Evolutionary conservation across 2,888 invertebrate species (phyloP), one percentile per base, ranked within the genome.

Genomic region (Lasioglossum leucozonium): DNA sequence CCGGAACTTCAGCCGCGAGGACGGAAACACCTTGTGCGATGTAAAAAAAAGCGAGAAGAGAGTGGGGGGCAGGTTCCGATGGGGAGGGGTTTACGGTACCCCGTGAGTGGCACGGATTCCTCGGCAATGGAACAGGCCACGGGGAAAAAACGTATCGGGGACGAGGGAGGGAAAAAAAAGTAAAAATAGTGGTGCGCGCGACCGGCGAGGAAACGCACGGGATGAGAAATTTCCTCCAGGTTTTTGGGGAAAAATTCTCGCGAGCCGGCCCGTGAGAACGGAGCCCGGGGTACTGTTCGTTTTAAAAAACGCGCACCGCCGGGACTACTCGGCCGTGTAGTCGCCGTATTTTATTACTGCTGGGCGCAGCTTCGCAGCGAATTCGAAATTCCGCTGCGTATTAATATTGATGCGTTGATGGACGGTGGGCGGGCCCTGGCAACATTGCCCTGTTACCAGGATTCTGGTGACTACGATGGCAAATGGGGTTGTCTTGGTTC

Each of bases 61-160:
- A 55, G 72, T n/a, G 83, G 34, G 79, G 71, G 77, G 72, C 72
- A 81, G 83, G 72, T 51, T 67, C 78, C 67, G 79, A 78, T 77
- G 79, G 86, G 85, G 84, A 84, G 85, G 81, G 87, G 89, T 93
- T 93, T 94, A 94, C 95, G 95, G 95, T 95, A 94, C 92, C 91
- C 93, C 90, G 11, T 11, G 91, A 93, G 92, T 94, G 94, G 94
- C 94, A 94, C 93, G 92, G 94, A 94, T 94, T 94, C 93, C 92
- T 89, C 86, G 88, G 81, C 88, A 89, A 90, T 92, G 92, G 92
- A 92, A 84, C 90, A 86, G 87, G 16, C 71, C 22, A 55, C 26
- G 18, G n/a, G 67, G 22, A 90, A 89, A 90, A 89, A 89, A 85
- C 67, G 71, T 77, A 79, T 83, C 76, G 74, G 65, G 81, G 81